Evolutionary conservation across 2,113 vertebrate genomes (phyloP).

Genomic region (Phylloscopus trochilus): DNA sequence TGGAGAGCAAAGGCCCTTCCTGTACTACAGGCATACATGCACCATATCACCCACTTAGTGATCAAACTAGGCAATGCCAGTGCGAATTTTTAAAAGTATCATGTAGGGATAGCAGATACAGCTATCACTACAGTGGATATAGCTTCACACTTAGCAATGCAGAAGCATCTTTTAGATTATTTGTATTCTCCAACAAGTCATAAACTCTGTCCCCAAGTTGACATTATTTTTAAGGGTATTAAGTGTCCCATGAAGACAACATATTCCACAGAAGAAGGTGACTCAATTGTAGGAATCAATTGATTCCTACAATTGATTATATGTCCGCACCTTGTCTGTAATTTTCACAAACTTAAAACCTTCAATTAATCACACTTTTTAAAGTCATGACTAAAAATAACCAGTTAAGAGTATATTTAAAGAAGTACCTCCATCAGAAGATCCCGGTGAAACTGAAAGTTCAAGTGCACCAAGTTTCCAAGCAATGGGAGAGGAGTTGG

Average conservation of each 20-base stretch:
- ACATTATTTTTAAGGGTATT: background rate
- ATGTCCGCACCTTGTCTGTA: background rate
- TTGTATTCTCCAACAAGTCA: background rate
- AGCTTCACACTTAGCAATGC: background rate
- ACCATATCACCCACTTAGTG: background rate
- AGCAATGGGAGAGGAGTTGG: constrained; percentile 47
- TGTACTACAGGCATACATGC: background rate
- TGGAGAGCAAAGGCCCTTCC: background rate
- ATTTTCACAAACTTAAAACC: background rate
- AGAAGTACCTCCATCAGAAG: constrained; percentile 54
- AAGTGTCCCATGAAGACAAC: background rate
- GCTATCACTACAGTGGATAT: no score
- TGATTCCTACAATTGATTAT: no score
- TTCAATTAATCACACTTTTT: background rate
- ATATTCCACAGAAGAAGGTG: background rate
- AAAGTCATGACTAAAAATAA: background rate
- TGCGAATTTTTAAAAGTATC: background rate
- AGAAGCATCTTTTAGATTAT: background rate
- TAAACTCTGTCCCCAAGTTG: background rate
- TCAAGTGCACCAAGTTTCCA: constrained; percentile 47
- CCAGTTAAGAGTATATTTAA: background rate
- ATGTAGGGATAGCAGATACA: background rate
- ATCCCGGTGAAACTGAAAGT: constrained; percentile 48
- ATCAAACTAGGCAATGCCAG: background rate
- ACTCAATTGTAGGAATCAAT: background rate